Base-by-base conservation (phyloP, 2,797 vertebrate species). In the Fistularia tabacaria region DNA sequence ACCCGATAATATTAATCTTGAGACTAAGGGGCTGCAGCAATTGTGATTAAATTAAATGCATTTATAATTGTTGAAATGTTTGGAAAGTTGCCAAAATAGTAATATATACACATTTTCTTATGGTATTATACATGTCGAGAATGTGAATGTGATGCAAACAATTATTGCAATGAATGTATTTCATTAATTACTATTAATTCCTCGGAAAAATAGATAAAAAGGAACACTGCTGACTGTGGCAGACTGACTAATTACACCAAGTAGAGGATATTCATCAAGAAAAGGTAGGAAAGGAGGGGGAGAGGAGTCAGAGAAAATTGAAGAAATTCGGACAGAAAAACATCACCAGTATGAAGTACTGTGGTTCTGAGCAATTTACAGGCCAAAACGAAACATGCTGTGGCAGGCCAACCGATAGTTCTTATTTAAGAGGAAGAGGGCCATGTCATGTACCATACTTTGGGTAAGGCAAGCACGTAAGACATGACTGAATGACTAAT, bases 311-410 rank as follows among this genome's bases (percentile, higher is more conserved):
- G 13, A 52, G 8, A 38, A 10, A 38, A 11, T 11, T n/a, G n/a
- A n/a, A 8, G 14, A 14, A 10, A 14, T 12, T n/a, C 59, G 12
- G 0, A 0, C 38, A 49, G 49, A 64, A 59, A 63, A 71, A 62
- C 10, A 8, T 56, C 43, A 60, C 44, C 54, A 51, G 58, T 38
- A 9, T 36, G 49, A 36, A 64, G 46, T 12, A 10, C 53, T 54
- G 55, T 47, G 48, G 65, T 69, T 13, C 39, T 15, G 44, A 62
- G 73, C 25, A 56, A 74, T 65, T 57, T 61, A 59, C 59, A 68
- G 67, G 14, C 57, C 40, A 60, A 62, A 68, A 65, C 48, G 48
- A 74, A 74, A 78, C 81, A 54, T 66, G 81, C 64, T 49, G 49
- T 44, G 47, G 61, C 83, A 85, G 58, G 81, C 68, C 46, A 15